Evolutionary conservation across 1,140 invertebrate species (phyloP).

Genomic region (Lordiphosa stackelbergi): DNA sequence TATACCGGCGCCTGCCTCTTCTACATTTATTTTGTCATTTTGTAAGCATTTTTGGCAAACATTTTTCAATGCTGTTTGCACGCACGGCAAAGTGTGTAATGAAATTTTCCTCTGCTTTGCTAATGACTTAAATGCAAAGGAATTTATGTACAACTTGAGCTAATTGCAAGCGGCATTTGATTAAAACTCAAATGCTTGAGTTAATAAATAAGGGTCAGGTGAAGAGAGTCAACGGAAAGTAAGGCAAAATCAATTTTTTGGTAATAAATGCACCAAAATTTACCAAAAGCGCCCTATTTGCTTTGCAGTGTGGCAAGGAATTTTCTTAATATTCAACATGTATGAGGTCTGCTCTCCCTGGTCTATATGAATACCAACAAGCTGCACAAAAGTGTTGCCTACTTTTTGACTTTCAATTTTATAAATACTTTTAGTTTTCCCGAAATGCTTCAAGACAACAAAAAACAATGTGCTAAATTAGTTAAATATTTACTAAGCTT

Average conservation of each 20-base stretch:
- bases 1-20: background rate
- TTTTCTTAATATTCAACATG: too few species aligned
- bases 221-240: background rate
- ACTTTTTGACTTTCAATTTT: too few species aligned
- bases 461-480: too few species aligned
- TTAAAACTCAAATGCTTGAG: conserved; percentile 30
- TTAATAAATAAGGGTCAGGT: background rate
- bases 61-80: conserved; percentile 37
- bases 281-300: too few species aligned
- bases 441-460: too few species aligned
- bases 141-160: conserved; percentile 50
- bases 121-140: conserved; percentile 68
- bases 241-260: background rate
- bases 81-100: conserved; percentile 52
- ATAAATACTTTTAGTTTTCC: too few species aligned
- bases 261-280: too few species aligned
- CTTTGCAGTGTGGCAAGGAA: too few species aligned
- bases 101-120: conserved; percentile 51
- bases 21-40: conserved; percentile 38
- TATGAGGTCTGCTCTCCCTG: too few species aligned
- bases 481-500: too few species aligned
- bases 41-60: conserved; percentile 27
- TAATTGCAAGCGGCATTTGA: conserved; percentile 61
- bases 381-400: too few species aligned
- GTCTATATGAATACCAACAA: too few species aligned